Conservation (phyloP, 2,797 vertebrate genomes). For the Hemitrygon akajei region DNA sequence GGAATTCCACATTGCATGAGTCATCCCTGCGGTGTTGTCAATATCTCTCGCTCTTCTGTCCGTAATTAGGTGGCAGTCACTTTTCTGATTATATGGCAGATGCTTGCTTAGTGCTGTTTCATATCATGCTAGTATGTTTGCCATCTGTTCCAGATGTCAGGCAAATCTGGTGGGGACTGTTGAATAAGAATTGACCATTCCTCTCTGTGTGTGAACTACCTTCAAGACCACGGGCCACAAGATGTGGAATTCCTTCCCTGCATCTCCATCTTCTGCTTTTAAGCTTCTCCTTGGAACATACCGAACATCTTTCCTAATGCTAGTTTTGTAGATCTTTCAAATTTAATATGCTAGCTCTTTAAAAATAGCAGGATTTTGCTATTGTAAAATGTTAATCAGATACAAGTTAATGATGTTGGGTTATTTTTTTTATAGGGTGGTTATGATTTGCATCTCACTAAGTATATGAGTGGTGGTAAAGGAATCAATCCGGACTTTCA, state of each 20-base stretch:
- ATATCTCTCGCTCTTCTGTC: neutral
- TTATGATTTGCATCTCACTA: no score
- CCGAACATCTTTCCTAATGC: neutral
- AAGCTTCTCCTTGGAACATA: neutral
- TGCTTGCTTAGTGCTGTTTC: neutral
- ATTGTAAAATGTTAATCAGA: neutral
- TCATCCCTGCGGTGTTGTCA: conserved; percentile 15
- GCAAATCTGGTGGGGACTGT: neutral
- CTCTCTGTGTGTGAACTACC: neutral
- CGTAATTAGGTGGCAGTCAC: neutral
- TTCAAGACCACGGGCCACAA: neutral
- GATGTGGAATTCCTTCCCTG: neutral
- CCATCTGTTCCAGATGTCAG: conserved; percentile 10
- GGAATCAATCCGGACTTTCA: no score
- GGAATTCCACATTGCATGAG: conserved; percentile 26
- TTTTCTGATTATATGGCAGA: conserved; percentile 6
- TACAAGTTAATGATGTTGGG: neutral
- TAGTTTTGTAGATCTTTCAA: neutral
- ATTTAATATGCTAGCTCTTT: neutral
- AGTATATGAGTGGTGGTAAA: no score
- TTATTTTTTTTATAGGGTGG: neutral
- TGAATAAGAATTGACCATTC: neutral
- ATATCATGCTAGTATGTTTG: neutral
- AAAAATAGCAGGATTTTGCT: neutral
- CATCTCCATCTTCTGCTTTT: neutral